Percentiles rank a stretch among this genome's conserved stretches.
Conservation (phyloP, 2,797 vertebrate species). For the Podarcis lilfordi region DNA sequence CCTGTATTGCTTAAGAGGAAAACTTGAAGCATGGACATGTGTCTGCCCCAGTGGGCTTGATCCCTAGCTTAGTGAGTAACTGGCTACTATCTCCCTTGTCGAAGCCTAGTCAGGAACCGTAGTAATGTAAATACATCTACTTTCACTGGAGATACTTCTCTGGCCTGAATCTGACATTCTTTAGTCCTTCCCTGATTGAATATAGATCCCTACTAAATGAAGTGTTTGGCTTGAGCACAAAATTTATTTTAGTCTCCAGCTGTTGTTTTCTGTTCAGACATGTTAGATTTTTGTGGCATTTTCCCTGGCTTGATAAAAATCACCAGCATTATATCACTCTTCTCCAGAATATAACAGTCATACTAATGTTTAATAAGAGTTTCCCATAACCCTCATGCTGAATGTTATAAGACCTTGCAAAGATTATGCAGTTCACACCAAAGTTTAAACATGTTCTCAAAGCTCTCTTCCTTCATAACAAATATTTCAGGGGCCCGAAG, state of each 20-base stretch:
- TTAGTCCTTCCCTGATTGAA: slow-evolving; percentile 8
- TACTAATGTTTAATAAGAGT: slow-evolving; percentile 26
- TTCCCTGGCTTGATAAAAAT: slow-evolving; percentile 31
- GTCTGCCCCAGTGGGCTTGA: background rate
- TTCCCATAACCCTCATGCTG: slow-evolving; percentile 23
- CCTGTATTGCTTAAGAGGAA: background rate
- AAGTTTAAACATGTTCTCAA: slow-evolving; percentile 32
- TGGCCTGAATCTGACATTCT: background rate
- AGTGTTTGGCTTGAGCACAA: slow-evolving; percentile 9
- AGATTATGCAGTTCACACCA: slow-evolving; percentile 15
- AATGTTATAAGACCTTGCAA: slow-evolving; percentile 20
- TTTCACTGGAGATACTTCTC: background rate
- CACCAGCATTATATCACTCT: slow-evolving; percentile 26
- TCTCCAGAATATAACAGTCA: slow-evolving; percentile 19
- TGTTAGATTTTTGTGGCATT: slow-evolving; percentile 15
- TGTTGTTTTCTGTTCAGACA: slow-evolving; percentile 12
- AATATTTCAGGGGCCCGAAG: slow-evolving; percentile 88
- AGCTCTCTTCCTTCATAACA: slow-evolving; percentile 46
- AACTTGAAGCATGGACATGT: background rate
- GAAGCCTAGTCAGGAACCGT: background rate
- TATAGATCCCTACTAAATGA: slow-evolving; percentile 20
- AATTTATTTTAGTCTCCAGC: slow-evolving; percentile 22
- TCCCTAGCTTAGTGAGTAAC: background rate
- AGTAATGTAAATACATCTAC: background rate
- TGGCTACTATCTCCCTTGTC: background rate